phyloP scores from a whole-genome alignment of 37 sponge, comb jelly and placozoan genomes.

The Petrosia ficiformis region DNA sequence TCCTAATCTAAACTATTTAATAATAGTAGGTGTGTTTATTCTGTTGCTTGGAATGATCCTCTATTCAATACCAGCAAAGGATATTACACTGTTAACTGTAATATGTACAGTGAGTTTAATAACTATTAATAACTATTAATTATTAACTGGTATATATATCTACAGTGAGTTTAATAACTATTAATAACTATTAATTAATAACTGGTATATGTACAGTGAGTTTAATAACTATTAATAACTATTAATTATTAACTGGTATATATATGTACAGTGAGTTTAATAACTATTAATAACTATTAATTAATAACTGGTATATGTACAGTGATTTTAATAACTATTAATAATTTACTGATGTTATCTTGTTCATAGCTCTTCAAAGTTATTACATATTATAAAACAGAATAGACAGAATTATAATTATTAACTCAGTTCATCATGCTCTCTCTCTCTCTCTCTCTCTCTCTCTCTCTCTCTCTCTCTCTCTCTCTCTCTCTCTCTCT shows the following conservation, averaged over 20 bases:
- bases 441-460: no score
- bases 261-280: no score
- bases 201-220: not conserved
- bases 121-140: not conserved
- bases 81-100: not conserved
- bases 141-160: no score
- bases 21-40: not conserved
- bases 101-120: not conserved
- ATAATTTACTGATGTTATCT: conserved; percentile 3
- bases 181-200: not conserved
- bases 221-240: not conserved
- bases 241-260: no score
- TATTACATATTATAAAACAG: not conserved
- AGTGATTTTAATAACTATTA: not conserved
- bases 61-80: not conserved
- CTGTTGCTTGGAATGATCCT: not conserved
- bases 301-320: not conserved
- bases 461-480: no score
- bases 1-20: conserved; percentile 4
- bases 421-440: no score
- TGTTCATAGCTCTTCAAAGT: no score
- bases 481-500: no score
- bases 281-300: not conserved
- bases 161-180: no score
- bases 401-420: no score